Evolutionary conservation across 2,797 vertebrate genomes (phyloP).

Genomic region (Knipowitschia caucasica): DNA sequence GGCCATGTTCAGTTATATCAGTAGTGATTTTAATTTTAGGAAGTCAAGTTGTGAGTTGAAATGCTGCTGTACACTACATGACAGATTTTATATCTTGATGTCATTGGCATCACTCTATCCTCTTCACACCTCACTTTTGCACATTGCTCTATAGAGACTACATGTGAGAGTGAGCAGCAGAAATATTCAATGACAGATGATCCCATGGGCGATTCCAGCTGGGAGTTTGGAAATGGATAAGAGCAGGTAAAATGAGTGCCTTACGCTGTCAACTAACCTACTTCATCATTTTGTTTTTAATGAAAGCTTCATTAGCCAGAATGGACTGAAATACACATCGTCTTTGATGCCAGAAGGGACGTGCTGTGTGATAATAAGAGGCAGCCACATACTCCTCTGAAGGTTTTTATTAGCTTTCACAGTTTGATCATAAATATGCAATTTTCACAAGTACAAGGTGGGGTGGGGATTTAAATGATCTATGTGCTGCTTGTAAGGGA

Average conservation of each 20-base stretch:
- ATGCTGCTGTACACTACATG: background rate
- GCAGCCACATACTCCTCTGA: conserved; percentile 18
- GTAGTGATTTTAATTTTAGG: background rate
- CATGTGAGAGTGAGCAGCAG: conserved; percentile 30
- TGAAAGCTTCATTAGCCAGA: conserved; percentile 7
- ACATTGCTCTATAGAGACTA: conserved; percentile 1
- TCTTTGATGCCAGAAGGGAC: conserved; percentile 12
- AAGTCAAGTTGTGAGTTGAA: background rate
- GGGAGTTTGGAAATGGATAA: conserved; percentile 38
- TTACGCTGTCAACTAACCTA: conserved; percentile 25
- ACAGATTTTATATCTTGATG: background rate
- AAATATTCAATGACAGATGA: conserved; percentile 62
- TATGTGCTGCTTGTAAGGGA: background rate
- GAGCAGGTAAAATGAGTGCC: conserved; percentile 40
- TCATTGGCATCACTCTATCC: background rate
- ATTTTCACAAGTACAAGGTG: conserved; percentile 14
- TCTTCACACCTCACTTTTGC: conserved; percentile 2
- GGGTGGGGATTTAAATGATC: conserved; percentile 2
- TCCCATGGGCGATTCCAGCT: conserved; percentile 36
- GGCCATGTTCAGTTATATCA: no score
- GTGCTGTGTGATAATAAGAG: conserved; percentile 4
- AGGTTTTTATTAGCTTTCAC: conserved; percentile 18
- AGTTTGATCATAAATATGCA: conserved; percentile 11
- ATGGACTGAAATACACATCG: conserved; percentile 1
- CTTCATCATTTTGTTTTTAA: conserved; percentile 28